These are phyloP conservation scores for Drosophila kokeensis DNA, from an alignment of 2,888 invertebrate genomes.

Conservation along the genomic window DNA sequence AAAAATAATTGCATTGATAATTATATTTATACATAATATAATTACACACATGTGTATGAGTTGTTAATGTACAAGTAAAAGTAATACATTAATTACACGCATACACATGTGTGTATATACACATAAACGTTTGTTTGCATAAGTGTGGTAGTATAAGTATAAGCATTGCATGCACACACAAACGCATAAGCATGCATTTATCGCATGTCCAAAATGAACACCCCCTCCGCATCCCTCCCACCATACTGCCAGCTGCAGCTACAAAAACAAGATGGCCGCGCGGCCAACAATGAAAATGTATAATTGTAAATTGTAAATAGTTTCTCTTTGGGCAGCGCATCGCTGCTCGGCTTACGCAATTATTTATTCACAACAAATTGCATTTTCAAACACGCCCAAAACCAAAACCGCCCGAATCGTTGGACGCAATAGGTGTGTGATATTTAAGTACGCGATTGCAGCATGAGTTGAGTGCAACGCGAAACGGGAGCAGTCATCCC, in stretches of 20 bases:
- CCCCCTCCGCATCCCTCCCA: neutral
- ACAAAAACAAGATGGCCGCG: slow-evolving; percentile 15
- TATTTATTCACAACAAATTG: slow-evolving; percentile 51
- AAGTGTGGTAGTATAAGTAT: neutral
- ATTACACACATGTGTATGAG: neutral
- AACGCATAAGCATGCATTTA: neutral
- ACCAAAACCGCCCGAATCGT: neutral
- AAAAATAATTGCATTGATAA: neutral
- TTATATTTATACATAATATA: neutral
- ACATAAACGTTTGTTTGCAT: too few relatives aligned
- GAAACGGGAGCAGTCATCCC: neutral
- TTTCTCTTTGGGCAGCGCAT: neutral
- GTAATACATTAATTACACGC: neutral
- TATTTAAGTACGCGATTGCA: neutral
- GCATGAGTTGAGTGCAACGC: neutral
- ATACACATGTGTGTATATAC: neutral
- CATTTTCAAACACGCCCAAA: slow-evolving; percentile 16
- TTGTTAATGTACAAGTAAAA: neutral
- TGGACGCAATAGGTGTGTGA: neutral
- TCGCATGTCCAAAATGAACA: neutral
- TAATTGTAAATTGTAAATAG: slow-evolving; percentile 9
- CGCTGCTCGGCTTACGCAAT: slow-evolving; percentile 18
- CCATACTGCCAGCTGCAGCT: neutral
- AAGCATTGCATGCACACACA: neutral
- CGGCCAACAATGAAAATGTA: slow-evolving; percentile 13